phyloP scores from a whole-genome alignment of 2,797 vertebrate species.

The Enteromius afrohamiltoni region DNA sequence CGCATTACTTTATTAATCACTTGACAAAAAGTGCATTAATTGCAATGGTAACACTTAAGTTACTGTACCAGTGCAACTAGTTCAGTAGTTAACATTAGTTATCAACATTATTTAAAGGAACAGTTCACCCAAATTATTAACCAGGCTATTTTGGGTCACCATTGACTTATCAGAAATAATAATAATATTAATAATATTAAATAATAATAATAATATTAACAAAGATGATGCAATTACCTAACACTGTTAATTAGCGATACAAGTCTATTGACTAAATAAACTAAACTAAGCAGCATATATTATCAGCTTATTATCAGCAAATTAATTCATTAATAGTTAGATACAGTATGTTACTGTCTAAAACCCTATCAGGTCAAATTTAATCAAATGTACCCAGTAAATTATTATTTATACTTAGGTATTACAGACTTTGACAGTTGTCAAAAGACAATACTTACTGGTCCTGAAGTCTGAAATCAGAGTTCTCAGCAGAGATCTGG shows the following conservation, averaged over 20 bases:
- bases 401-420: neutral
- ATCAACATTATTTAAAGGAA: too few species aligned
- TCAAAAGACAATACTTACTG: constrained; percentile 81
- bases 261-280: neutral
- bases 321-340: neutral
- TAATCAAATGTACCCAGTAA: neutral
- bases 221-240: neutral
- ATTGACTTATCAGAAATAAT: too few species aligned
- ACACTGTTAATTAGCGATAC: neutral
- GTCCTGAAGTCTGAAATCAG: constrained; percentile 88
- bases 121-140: too few species aligned
- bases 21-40: neutral
- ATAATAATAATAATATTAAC: too few species aligned
- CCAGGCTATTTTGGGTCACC: too few species aligned
- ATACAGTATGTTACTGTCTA: neutral
- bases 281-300: neutral
- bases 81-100: too few species aligned
- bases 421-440: neutral
- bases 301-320: neutral
- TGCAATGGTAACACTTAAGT: neutral
- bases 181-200: too few species aligned
- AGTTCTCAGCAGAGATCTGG: constrained; percentile 88
- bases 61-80: too few species aligned
- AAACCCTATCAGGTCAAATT: neutral
- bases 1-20: neutral